Evolutionary conservation across 2,113 vertebrate species (phyloP), one percentile per base, ranked within the genome.

Genomic region (Pogona vitticeps): DNA sequence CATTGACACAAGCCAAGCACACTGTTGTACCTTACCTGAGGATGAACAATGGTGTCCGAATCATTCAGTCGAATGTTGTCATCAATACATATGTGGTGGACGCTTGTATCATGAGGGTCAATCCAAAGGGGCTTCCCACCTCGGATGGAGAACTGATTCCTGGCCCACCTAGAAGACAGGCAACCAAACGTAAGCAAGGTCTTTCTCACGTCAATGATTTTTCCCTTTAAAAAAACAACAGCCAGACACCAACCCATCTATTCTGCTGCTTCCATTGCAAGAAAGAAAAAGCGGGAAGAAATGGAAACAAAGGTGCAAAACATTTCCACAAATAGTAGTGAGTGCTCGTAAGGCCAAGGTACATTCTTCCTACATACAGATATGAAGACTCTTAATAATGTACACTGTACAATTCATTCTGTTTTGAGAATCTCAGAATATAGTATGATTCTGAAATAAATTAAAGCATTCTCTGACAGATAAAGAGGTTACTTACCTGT

Each of bases 51-150:
- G 61, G 97, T 97, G 56, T 98, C 97, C 0, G 95, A 80, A 21
- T 98, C 97, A 0, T 97, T 95, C 89, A 96, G 95, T 0, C 97
- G 96, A 77, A 99, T 98, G 89, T 99, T 98, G 94, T 99, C 98
- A 1, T 99, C 98, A 0, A 98, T 96, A 88, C 98, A 98, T 92
- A 99, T 98, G 95, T 99, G 98, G 63, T 98, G 98, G 76, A 97
- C 86, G 0, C 88, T 13, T 2, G 92, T 87, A 91, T 99, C 98
- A 0, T 97, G 96, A 31, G 98, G 98, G 82, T 98, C 97, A 0
- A 99, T 92, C 98, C 97, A 98, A 52, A 99, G 13, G 0, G 97
- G 98, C 87, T 99, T 99, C 63, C 98, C 98, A 58, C 98, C 98
- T 1, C 2, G 84, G 70, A 94, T 95, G 79, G 97, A 97, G 91